Evolutionary conservation across 2,113 vertebrate species (phyloP), one percentile per base, ranked within the genome.

Genomic region (Clarias gariepinus): DNA sequence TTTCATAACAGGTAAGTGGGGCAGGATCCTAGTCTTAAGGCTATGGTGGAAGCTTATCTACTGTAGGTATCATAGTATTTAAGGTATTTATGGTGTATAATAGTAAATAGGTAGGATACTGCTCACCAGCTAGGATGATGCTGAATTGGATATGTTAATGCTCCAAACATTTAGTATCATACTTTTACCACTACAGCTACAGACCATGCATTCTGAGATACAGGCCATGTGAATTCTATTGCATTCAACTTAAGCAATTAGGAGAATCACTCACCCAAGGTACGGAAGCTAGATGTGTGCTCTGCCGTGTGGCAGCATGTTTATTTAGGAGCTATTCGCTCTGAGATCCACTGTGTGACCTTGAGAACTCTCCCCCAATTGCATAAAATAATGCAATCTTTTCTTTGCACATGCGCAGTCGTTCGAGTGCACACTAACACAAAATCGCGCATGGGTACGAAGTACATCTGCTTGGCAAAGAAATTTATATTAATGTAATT

Each of bases 361-460:
- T 87, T 87, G 85, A 71, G 64, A 60, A 10, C 30, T 53, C 21
- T 23, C 28, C 4, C 12, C 30, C 63, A 60, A 23, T 87, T 87
- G 86, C 86, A 82, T 82, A 8, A 30, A 76, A 41, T 10, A 21
- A 52, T 83, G 86, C 86, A 83, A 87, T 87, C 80, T 36, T 81
- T 47, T 68, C 53, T 33, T n/a, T 33, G 36, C 73, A 8, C 58
- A 28, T 77, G 33, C 36, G 30, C 83, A 28, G 60, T 13, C 66
- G 74, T 78, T 64, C n/a, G 15, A 33, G 52, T 21, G 16, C 52
- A 60, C 8, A 57, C 52, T 69, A 21, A 79, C 30, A 36, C 74
- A 55, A 80, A 79, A 68, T 52, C 23, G 28, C n/a, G 63, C 76
- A 80, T 68, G 52, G 76, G 47, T 63, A 87, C 76, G 47, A 41